These are phyloP conservation scores for Kryptopterus vitreolus DNA, from an alignment of 2,797 vertebrate genomes.

Conservation along the genomic window DNA sequence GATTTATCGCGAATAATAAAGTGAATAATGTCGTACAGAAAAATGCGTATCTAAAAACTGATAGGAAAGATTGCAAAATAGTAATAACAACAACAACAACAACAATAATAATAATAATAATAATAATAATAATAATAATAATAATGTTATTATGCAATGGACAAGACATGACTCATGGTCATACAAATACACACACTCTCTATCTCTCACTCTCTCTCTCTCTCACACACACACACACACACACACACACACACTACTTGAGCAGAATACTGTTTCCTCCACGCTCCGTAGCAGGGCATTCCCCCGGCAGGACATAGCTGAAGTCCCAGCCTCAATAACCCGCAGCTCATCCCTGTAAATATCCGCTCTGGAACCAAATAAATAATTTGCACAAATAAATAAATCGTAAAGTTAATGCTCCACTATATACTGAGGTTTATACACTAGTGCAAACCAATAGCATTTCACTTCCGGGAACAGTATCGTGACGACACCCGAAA, in stretches of 20 bases:
- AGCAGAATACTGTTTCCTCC: slow-evolving; percentile 27
- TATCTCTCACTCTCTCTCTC: too few species aligned
- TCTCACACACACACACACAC: too few species aligned
- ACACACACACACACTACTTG: slow-evolving; percentile 21
- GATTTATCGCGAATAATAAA: not conserved
- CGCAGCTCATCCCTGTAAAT: slow-evolving; percentile 26
- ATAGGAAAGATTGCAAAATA: too few species aligned
- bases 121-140: too few species aligned
- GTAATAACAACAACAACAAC: too few species aligned
- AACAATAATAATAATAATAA: too few species aligned
- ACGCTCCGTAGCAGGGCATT: not conserved
- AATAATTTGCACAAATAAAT: not conserved
- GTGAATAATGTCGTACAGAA: not conserved
- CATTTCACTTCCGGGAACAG: slow-evolving; percentile 39
- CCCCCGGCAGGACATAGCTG: not conserved
- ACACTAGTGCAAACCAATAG: not conserved
- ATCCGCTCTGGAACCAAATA: not conserved
- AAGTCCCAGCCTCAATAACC: slow-evolving; percentile 6
- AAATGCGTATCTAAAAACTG: not conserved
- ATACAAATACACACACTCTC: too few species aligned
- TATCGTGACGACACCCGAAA: not conserved
- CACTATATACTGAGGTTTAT: not conserved
- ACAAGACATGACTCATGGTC: too few species aligned
- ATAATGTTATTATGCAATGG: too few species aligned
- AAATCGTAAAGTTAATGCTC: not conserved